Percentiles rank a stretch among this genome's conserved stretches.
These are phyloP conservation scores for Hemicrepidius hirtus DNA, from an alignment of 2,888 invertebrate genomes.

Conservation along the genomic window DNA sequence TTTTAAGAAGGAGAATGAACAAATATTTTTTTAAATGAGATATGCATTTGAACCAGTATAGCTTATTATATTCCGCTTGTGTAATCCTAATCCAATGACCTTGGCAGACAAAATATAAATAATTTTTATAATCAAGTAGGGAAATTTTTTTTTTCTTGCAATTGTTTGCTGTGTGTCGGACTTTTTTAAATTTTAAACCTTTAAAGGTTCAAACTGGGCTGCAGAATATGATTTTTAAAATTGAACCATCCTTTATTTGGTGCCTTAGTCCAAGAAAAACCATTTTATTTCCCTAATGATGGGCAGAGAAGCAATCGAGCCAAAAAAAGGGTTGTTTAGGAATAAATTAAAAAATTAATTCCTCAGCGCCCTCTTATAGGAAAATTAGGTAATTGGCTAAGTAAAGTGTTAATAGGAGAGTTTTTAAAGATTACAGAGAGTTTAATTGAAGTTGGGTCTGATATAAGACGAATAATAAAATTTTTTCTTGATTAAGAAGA, in stretches of 20 bases:
- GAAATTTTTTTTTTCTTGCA: too few species aligned
- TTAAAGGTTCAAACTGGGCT: constrained; percentile 4
- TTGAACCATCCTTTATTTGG: constrained; percentile 51
- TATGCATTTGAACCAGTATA: too few species aligned
- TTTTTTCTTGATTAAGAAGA: neutral
- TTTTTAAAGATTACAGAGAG: constrained; percentile 12
- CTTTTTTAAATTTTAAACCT: neutral
- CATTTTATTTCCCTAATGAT: constrained; percentile 3
- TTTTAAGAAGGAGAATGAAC: too few species aligned
- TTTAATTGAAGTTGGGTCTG: constrained; percentile 24
- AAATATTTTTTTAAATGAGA: too few species aligned
- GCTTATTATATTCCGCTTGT: too few species aligned
- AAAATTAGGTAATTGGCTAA: neutral
- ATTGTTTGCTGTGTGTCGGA: too few species aligned
- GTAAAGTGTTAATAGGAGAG: constrained; percentile 2
- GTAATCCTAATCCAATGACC: too few species aligned
- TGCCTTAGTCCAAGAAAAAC: constrained; percentile 42
- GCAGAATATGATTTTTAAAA: constrained; percentile 22
- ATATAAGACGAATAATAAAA: neutral
- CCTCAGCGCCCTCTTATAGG: neutral
- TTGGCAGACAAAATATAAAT: neutral
- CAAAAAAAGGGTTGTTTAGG: neutral
- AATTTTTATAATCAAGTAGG: too few species aligned
- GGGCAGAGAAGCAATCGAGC: neutral
- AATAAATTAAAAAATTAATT: neutral